Conservation (phyloP, 2,797 vertebrate species). For the Cossypha niveicapilla region DNA sequence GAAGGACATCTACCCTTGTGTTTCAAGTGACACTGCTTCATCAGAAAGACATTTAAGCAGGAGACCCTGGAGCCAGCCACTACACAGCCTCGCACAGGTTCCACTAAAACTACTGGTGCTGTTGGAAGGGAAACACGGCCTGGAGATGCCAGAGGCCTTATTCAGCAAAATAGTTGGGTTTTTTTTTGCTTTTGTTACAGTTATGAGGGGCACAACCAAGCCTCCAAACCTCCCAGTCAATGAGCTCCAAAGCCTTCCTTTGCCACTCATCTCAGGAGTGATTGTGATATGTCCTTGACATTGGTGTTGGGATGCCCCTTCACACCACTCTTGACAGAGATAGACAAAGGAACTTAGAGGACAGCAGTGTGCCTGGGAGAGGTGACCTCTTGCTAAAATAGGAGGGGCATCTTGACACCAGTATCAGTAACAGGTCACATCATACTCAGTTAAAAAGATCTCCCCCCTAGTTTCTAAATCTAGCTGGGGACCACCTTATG, state of each 20-base stretch:
- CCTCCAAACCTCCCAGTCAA: not conserved
- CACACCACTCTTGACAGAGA: not conserved
- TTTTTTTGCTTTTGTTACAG: not conserved
- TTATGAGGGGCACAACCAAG: not conserved
- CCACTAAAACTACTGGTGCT: not conserved
- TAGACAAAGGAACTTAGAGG: not conserved
- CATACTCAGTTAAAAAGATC: not conserved
- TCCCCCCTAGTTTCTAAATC: not conserved
- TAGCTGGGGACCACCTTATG: not conserved
- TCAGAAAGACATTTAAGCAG: not conserved
- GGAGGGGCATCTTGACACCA: not conserved
- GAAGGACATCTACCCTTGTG: not conserved
- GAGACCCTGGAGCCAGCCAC: not conserved
- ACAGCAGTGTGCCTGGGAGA: not conserved
- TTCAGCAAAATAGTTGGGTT: not conserved
- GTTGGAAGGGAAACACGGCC: not conserved
- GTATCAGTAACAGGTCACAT: not conserved
- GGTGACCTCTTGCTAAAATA: not conserved
- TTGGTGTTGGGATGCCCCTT: not conserved
- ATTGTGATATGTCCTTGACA: not conserved
- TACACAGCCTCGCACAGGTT: not conserved
- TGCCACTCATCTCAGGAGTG: not conserved
- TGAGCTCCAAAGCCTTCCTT: not conserved
- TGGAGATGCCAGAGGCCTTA: not conserved
- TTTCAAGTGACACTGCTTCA: fast-evolving